Conservation (phyloP, 2,797 vertebrate genomes). For the Macroramphosus scolopax region DNA sequence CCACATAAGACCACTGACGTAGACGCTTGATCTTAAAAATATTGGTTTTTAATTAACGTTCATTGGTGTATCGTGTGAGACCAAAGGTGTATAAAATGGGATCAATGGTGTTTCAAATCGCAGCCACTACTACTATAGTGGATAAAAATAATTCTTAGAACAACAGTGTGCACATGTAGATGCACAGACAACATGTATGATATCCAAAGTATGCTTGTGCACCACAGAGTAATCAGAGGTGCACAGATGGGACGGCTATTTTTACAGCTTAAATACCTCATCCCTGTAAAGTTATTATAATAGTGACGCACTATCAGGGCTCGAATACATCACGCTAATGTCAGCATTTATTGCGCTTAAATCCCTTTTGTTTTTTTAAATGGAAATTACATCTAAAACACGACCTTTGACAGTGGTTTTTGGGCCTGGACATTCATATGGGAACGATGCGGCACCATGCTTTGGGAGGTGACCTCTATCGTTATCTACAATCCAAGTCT, state of each 20-base stretch:
- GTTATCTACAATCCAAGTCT: conserved; percentile 56
- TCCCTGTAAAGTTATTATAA: conserved; percentile 42
- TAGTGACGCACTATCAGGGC: conserved; percentile 13
- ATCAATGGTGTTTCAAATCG: not conserved
- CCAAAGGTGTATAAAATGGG: not conserved
- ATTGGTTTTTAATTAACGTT: conserved; percentile 1
- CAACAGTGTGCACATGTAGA: too few species aligned
- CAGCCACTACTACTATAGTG: too few species aligned
- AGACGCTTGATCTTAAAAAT: too few species aligned
- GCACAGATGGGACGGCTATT: conserved; percentile 66
- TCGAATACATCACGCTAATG: conserved; percentile 30
- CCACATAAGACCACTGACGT: too few species aligned
- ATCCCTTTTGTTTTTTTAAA: conserved; percentile 19
- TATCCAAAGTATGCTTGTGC: too few species aligned
- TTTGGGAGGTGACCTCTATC: conserved; percentile 47
- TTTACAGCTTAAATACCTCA: conserved; percentile 59
- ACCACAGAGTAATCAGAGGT: conserved; percentile 44
- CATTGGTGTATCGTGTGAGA: not conserved
- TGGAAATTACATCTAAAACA: conserved; percentile 20
- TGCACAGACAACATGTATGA: too few species aligned
- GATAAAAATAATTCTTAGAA: too few species aligned
- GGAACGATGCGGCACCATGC: conserved; percentile 50
- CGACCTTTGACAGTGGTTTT: conserved; percentile 42
- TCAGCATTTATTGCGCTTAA: conserved; percentile 34
- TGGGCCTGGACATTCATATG: conserved; percentile 26